A percentile compares a stretch with the other conserved stretches of the same genome.
These are phyloP conservation scores for Acipenser transmontanus DNA, from an alignment of 2,797 vertebrate genomes.

Conservation along the genomic window DNA sequence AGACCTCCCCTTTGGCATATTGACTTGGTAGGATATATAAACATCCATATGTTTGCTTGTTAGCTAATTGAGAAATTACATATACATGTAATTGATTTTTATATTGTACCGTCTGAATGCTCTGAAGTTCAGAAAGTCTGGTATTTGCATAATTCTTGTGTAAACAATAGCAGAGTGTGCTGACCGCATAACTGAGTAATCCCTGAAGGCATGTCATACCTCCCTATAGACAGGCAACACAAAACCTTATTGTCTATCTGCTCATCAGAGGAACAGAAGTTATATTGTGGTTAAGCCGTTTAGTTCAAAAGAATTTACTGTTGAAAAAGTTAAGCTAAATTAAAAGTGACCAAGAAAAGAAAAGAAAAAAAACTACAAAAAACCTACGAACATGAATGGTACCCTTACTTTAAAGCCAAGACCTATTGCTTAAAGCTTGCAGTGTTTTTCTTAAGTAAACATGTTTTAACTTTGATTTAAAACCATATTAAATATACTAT, in stretches of 20 bases:
- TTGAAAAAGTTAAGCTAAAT: slow-evolving; percentile 53
- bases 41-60: not conserved
- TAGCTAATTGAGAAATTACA: not conserved
- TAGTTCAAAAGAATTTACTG: slow-evolving; percentile 51
- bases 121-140: slow-evolving; percentile 12
- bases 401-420: slow-evolving; percentile 34
- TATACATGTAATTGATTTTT: not conserved
- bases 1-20: not conserved
- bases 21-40: not conserved
- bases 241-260: slow-evolving; percentile 66
- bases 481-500: slow-evolving; percentile 18
- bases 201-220: slow-evolving; percentile 59
- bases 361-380: slow-evolving; percentile 30
- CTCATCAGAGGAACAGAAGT: slow-evolving; percentile 59
- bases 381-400: slow-evolving; percentile 31
- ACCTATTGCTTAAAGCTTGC: slow-evolving; percentile 36
- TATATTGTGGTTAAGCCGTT: slow-evolving; percentile 57
- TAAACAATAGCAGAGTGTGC: slow-evolving; percentile 65
- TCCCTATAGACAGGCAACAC: slow-evolving; percentile 53
- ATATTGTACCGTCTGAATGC: not conserved
- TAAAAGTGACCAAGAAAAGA: slow-evolving; percentile 27
- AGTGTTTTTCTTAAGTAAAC: slow-evolving; percentile 11
- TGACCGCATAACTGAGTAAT: slow-evolving; percentile 49
- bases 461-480: slow-evolving; percentile 1
- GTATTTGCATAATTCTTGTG: slow-evolving; percentile 38